phyloP scores from a whole-genome alignment of 2,113 vertebrate species.

The Pteruthius melanotis region DNA sequence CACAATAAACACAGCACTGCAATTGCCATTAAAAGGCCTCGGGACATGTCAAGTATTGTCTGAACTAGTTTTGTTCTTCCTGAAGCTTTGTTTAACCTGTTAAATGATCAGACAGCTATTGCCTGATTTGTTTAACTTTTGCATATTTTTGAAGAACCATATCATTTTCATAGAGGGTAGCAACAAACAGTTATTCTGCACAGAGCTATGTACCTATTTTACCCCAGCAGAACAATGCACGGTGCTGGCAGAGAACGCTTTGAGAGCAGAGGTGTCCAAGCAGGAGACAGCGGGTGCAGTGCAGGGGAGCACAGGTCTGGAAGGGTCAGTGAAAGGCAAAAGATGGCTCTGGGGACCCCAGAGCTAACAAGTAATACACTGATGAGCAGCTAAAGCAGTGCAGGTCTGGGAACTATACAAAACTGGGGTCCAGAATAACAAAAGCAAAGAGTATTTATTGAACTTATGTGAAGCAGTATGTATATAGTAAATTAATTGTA shows the following conservation, averaged over 20 bases:
- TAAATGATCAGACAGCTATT: background rate
- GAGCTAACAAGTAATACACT: background rate
- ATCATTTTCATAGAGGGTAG: background rate
- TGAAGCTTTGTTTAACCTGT: background rate
- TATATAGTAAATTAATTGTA: background rate
- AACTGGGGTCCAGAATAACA: background rate
- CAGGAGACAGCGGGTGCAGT: background rate
- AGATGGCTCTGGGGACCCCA: background rate
- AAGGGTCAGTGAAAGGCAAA: background rate
- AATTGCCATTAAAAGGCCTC: background rate
- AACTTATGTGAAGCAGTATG: background rate
- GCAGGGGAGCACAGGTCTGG: background rate
- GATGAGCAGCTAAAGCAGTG: background rate
- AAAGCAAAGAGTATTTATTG: background rate
- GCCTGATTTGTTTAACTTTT: background rate
- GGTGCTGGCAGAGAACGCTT: background rate
- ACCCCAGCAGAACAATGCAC: rapidly evolving
- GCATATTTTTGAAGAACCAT: background rate
- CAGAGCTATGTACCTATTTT: rapidly evolving
- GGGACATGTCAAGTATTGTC: background rate
- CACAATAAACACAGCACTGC: background rate
- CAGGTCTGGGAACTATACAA: background rate
- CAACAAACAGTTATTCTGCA: background rate
- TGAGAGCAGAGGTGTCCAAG: background rate
- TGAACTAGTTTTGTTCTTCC: background rate